These are phyloP conservation scores for Rhineura floridana DNA, from an alignment of 2,113 vertebrate genomes.

Conservation along the genomic window DNA sequence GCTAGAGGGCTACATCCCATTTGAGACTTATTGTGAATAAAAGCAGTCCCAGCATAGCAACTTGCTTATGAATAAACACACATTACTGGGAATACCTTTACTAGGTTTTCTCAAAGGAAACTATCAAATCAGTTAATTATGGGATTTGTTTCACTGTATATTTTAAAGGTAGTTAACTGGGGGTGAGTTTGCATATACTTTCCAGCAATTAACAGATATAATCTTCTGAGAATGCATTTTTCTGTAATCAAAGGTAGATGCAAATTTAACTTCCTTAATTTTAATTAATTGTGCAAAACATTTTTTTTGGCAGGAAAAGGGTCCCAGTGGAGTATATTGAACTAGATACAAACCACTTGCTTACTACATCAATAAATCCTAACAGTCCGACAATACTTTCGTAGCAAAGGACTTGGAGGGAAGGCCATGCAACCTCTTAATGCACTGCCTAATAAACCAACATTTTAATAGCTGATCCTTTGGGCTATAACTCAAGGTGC, in stretches of 20 bases:
- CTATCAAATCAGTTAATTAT: neutral
- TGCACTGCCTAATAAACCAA: slow-evolving; percentile 30
- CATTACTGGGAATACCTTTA: slow-evolving; percentile 34
- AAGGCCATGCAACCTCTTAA: slow-evolving; percentile 17
- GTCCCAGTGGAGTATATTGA: slow-evolving; percentile 29
- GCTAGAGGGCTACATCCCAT: neutral
- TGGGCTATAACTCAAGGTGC: slow-evolving; percentile 4
- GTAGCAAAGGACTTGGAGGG: neutral
- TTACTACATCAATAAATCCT: slow-evolving; percentile 41
- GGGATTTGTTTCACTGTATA: neutral
- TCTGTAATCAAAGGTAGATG: slow-evolving; percentile 26
- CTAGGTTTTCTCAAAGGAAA: slow-evolving; percentile 36
- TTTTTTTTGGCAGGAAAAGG: slow-evolving; percentile 25
- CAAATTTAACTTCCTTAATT: slow-evolving; percentile 17
- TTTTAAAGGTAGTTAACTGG: slow-evolving; percentile 16
- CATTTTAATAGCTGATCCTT: slow-evolving; percentile 26
- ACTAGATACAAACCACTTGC: slow-evolving; percentile 13
- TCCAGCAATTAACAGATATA: slow-evolving; percentile 24
- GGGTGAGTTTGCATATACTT: slow-evolving; percentile 1
- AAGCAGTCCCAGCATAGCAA: neutral
- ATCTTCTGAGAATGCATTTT: slow-evolving; percentile 32
- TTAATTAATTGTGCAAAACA: slow-evolving; percentile 51
- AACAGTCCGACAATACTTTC: slow-evolving; percentile 24
- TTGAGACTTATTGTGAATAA: neutral
- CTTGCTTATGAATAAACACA: neutral